Conservation (phyloP, 2,797 vertebrate species). For the Alca torda region DNA sequence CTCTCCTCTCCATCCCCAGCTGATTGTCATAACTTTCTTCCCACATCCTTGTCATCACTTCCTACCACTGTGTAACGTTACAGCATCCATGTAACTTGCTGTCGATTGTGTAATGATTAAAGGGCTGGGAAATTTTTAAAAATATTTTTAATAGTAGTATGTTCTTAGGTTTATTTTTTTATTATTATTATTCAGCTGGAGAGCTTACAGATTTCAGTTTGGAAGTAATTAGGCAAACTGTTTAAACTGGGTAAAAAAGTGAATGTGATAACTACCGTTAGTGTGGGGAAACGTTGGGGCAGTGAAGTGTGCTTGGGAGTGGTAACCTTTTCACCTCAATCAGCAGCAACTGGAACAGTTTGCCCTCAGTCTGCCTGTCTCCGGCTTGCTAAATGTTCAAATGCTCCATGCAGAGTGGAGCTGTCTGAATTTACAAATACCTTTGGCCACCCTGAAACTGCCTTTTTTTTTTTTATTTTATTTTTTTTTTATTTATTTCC, state of each 20-base stretch:
- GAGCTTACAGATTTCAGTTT: not conserved
- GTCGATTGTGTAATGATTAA: not conserved
- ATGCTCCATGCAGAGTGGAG: not conserved
- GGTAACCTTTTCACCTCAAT: not conserved
- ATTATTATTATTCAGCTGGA: not conserved
- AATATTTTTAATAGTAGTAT: not conserved
- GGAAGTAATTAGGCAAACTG: not conserved
- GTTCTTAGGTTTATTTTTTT: not conserved
- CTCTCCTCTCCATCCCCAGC: not conserved
- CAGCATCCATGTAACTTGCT: not conserved
- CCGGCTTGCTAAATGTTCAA: not conserved
- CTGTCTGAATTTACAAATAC: not conserved
- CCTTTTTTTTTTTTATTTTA: not conserved
- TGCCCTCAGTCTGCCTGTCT: not conserved
- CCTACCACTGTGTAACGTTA: not conserved
- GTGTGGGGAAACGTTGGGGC: not conserved
- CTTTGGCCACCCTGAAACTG: not conserved
- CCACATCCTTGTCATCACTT: not conserved
- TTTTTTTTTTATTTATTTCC: not conserved
- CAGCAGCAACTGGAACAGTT: not conserved
- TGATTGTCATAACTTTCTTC: not conserved
- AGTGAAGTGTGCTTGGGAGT: not conserved
- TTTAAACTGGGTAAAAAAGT: not conserved
- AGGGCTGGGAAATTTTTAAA: not conserved
- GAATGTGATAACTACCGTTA: not conserved